Evolutionary conservation across 2,797 vertebrate genomes (phyloP).

Genomic region (Melopsittacus undulatus): DNA sequence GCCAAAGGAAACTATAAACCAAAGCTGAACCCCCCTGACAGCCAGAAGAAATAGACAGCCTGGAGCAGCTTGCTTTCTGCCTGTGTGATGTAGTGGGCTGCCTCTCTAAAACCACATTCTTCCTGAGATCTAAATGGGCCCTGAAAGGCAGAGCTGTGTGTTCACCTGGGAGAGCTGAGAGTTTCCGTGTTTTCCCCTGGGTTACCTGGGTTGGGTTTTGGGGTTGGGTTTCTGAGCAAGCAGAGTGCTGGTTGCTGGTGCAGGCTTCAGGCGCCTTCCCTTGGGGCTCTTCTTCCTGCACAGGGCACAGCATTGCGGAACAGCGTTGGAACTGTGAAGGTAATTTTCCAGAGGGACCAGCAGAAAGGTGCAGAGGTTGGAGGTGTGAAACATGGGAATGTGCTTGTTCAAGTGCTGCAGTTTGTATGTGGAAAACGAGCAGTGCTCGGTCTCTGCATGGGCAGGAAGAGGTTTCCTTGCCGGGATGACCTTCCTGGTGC

Average conservation of each 20-base stretch:
- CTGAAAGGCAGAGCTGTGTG: not conserved
- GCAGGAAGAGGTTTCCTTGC: rapidly evolving
- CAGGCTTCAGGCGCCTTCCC: not conserved
- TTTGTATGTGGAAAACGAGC: not conserved
- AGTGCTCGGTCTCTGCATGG: rapidly evolving
- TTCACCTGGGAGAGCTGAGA: not conserved
- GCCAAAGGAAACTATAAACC: conserved; percentile 56
- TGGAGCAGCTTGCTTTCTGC: not conserved
- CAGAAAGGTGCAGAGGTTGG: not conserved
- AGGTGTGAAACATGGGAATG: rapidly evolving
- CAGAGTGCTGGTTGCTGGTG: rapidly evolving
- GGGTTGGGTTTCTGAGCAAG: not conserved
- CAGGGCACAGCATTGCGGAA: rapidly evolving
- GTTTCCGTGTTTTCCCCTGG: not conserved
- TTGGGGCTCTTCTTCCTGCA: rapidly evolving
- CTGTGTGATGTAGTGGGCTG: not conserved
- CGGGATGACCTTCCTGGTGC: rapidly evolving
- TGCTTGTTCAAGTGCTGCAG: not conserved
- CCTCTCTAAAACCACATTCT: not conserved
- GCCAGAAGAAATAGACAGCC: conserved; percentile 38
- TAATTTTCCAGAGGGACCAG: not conserved
- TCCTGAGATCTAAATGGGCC: not conserved
- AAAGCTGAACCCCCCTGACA: conserved; percentile 39
- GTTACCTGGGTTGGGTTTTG: not conserved
- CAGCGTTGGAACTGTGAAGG: rapidly evolving